phyloP scores from a whole-genome alignment of 2,113 vertebrate species.

The Arizona elegans region DNA sequence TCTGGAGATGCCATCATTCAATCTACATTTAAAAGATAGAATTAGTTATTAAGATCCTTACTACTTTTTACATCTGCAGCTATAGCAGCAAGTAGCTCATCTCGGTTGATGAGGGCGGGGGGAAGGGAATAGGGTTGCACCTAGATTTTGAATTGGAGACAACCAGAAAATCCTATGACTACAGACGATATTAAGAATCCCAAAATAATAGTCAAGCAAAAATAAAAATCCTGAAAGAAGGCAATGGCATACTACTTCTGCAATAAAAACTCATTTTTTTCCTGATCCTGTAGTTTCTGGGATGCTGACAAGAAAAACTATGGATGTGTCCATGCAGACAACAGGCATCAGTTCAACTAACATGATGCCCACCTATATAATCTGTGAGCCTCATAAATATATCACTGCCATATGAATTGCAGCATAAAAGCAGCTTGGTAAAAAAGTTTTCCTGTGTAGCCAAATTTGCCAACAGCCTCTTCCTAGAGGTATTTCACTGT shows the following conservation, averaged over 20 bases:
- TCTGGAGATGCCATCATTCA: conserved; percentile 39
- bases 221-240: not conserved
- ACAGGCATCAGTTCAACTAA: not conserved
- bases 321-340: not conserved
- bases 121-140: not conserved
- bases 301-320: not conserved
- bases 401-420: not conserved
- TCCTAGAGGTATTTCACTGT: not conserved
- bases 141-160: not conserved
- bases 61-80: not conserved
- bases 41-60: not conserved
- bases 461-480: not conserved
- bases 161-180: not conserved
- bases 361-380: not conserved
- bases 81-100: not conserved
- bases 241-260: not conserved
- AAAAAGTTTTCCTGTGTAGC: not conserved
- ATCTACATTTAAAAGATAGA: not conserved
- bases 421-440: not conserved
- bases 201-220: not conserved
- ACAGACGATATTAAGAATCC: not conserved
- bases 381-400: not conserved
- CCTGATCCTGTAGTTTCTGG: not conserved
- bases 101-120: not conserved
- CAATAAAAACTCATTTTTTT: not conserved